Evolutionary conservation across 1,140 invertebrate genomes (phyloP), one percentile per base, ranked within the genome.

Genomic region (Zaprionus camerounensis): DNA sequence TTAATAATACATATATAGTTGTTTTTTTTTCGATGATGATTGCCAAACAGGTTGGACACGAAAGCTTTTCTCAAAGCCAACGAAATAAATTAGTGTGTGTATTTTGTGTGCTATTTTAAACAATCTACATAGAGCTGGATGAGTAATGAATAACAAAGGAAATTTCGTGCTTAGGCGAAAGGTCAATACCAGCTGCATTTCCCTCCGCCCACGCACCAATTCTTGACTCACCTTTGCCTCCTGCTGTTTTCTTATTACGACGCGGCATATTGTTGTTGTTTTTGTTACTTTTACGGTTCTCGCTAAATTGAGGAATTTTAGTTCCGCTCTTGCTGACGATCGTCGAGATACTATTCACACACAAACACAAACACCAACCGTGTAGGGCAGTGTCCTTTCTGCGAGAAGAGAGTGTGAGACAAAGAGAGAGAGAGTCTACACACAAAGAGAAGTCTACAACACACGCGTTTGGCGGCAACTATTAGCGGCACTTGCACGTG

Each of bases 191-290:
- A 22, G 11, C 17, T 6, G 46, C 20, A 49, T 17, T 20, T 49
- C 46, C 46, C 34, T 3, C 34, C 55, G 57, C 58, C 46, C 65
- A 75, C 57, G 49, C 57, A 65, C 44, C 61, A 36, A 58, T 11
- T 13, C 36, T 38, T 58, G 63, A 88, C 91, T 92, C 78, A 92
- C 91, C 91, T 92, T 92, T 92, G 71, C 84, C 91, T 71, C 34
- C 65, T 80, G 72, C 70, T 80, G 72, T 70, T 80, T 91, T 92
- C 41, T 92, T 92, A 76, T 92, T 92, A 61, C 91, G 91, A 70
- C 91, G 82, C 80, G 91, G 82, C 91, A 92, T 92, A 24, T 59
- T 87, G 58, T 68, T 81, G 63, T 56, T 91, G 62, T 78, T 79
- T 36, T 61, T 82, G 36, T 61, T 75, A 65, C 20, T 76, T 51